Conservation (phyloP, 2,113 vertebrate species). For the Stictonetta naevosa region DNA sequence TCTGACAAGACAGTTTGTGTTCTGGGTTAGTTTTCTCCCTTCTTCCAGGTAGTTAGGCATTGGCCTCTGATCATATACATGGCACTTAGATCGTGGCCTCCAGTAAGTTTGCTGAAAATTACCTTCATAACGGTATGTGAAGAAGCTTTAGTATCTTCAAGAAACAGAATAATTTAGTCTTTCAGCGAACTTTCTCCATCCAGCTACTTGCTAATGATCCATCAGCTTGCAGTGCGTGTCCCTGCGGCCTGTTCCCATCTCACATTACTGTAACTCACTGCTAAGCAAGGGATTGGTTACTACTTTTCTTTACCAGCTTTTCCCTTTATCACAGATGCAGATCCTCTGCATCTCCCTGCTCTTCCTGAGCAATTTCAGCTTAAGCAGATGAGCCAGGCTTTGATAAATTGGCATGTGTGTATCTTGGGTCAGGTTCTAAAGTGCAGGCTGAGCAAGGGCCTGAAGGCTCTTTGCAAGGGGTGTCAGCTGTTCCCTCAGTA, state of each 20-base stretch:
- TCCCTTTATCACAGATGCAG: not conserved
- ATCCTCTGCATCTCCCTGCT: not conserved
- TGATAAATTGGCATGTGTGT: not conserved
- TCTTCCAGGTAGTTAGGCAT: not conserved
- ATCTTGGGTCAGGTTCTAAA: not conserved
- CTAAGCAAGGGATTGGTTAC: not conserved
- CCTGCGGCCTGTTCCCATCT: not conserved
- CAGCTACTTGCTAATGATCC: not conserved
- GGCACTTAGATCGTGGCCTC: not conserved
- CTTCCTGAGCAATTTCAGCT: not conserved
- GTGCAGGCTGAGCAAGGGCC: not conserved
- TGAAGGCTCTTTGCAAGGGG: not conserved
- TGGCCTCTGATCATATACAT: not conserved
- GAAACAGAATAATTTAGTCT: not conserved
- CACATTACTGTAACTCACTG: not conserved
- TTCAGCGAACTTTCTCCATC: not conserved
- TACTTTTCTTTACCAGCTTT: not conserved
- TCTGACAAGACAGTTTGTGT: not conserved
- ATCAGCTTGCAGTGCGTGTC: not conserved
- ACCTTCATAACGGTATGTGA: fast-evolving
- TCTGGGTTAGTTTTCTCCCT: not conserved
- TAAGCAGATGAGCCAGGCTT: not conserved
- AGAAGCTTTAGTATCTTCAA: not conserved
- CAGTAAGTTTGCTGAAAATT: not conserved
- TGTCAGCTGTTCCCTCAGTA: not conserved